A percentile compares a stretch with the other conserved stretches of the same genome.
Evolutionary conservation across 1,140 invertebrate species (phyloP).

Genomic region (Achatina immaculata): DNA sequence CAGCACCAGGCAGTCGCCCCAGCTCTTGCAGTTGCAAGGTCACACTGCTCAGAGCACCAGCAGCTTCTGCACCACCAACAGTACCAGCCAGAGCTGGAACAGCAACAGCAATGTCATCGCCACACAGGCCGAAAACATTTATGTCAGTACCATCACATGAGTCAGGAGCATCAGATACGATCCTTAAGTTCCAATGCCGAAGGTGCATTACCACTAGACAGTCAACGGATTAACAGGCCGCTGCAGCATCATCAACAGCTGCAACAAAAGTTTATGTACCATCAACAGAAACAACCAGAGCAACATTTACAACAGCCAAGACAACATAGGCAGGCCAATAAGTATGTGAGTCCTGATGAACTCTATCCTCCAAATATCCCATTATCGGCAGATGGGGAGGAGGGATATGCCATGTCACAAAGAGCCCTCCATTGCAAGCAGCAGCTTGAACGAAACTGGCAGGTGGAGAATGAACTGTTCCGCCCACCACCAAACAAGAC

Average conservation of each 20-base stretch:
- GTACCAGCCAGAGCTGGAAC: neutral
- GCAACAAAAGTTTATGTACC: neutral
- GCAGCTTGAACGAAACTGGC: constrained; percentile 37
- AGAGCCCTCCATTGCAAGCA: constrained; percentile 72
- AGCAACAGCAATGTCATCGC: neutral
- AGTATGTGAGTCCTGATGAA: neutral
- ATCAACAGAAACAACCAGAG: neutral
- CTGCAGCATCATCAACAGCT: neutral
- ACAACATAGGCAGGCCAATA: neutral
- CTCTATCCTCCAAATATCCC: constrained; percentile 76
- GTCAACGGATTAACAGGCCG: neutral
- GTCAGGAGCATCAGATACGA: neutral
- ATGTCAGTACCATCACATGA: neutral
- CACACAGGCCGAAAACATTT: neutral
- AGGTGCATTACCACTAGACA: neutral
- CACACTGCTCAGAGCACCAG: constrained; percentile 23
- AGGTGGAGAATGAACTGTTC: constrained; percentile 79
- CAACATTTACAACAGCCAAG: neutral
- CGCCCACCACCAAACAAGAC: constrained; percentile 81
- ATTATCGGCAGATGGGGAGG: constrained; percentile 79
- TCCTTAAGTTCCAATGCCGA: neutral
- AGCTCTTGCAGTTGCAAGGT: neutral
- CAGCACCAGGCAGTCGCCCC: neutral
- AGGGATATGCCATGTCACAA: constrained; percentile 76
- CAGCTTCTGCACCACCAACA: constrained; percentile 23